These are phyloP conservation scores for Malurus splendens DNA, from an alignment of 2,797 vertebrate genomes.

Conservation along the genomic window DNA sequence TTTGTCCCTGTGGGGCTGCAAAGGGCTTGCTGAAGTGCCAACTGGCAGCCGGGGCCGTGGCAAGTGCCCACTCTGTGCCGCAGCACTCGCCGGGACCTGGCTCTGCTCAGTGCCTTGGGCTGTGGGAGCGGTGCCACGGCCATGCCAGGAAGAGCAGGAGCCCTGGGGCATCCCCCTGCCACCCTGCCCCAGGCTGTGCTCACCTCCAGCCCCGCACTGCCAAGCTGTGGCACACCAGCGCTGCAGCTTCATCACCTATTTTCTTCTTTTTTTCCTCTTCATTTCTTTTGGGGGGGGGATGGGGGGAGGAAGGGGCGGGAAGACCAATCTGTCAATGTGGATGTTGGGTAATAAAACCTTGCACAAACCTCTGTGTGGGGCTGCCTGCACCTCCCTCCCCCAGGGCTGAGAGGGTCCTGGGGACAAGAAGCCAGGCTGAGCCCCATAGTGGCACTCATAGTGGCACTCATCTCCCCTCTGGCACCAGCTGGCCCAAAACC, in stretches of 20 bases:
- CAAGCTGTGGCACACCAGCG: background rate
- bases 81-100: rapidly evolving
- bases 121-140: background rate
- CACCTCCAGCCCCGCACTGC: background rate
- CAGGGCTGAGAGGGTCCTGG: background rate
- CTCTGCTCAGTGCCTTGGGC: constrained; percentile 17
- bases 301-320: background rate
- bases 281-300: background rate
- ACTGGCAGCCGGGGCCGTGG: background rate
- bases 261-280: background rate
- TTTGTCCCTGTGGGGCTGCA: background rate
- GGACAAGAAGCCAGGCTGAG: background rate
- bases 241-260: background rate
- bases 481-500: background rate
- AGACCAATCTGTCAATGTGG: constrained; percentile 45
- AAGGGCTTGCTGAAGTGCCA: background rate
- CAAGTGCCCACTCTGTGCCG: background rate
- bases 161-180: background rate
- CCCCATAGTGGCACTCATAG: background rate
- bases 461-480: background rate
- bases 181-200: background rate
- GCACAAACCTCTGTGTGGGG: background rate
- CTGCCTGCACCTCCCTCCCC: constrained; percentile 6
- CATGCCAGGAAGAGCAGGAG: background rate
- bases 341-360: constrained; percentile 70